Percentiles rank a stretch among this genome's conserved stretches.
phyloP scores from a whole-genome alignment of 1,140 invertebrate species.

The Lineus longissimus region DNA sequence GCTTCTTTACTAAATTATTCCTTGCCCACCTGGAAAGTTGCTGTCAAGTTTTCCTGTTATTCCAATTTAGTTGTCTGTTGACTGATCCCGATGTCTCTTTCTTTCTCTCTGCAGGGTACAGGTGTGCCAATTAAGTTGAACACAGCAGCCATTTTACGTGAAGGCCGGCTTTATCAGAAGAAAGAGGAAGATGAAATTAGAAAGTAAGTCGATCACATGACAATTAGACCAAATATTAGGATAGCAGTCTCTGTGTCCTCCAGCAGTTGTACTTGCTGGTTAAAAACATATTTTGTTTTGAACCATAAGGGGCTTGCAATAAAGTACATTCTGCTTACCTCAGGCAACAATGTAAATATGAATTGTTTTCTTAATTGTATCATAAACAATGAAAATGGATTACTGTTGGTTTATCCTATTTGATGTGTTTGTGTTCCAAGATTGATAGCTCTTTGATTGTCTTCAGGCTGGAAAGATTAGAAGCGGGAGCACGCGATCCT shows the following conservation, averaged over 20 bases:
- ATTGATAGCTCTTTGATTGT: too few species aligned
- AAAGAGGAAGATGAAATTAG: constrained; percentile 45
- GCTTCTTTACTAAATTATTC: too few species aligned
- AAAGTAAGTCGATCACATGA: constrained; percentile 39
- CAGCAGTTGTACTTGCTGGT: not conserved
- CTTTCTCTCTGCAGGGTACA: constrained; percentile 30
- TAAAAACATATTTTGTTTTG: not conserved
- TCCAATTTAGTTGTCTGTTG: not conserved
- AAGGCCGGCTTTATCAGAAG: constrained; percentile 50
- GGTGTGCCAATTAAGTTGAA: constrained; percentile 51
- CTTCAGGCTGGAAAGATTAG: constrained; percentile 40
- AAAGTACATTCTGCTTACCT: too few species aligned
- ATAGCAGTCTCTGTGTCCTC: not conserved
- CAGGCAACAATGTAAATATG: too few species aligned
- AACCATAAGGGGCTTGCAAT: too few species aligned
- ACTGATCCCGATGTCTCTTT: not conserved
- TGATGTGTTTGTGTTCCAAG: too few species aligned
- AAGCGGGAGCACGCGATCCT: constrained; percentile 46
- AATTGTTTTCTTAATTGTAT: too few species aligned
- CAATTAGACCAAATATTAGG: too few species aligned
- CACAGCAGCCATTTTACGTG: constrained; percentile 49
- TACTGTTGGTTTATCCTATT: too few species aligned
- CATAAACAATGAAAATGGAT: too few species aligned
- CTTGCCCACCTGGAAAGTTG: too few species aligned
- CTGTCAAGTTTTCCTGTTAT: too few species aligned